Conservation (phyloP, 53 echinoderm and acorn worm species). For the Patiria pectinifera region DNA sequence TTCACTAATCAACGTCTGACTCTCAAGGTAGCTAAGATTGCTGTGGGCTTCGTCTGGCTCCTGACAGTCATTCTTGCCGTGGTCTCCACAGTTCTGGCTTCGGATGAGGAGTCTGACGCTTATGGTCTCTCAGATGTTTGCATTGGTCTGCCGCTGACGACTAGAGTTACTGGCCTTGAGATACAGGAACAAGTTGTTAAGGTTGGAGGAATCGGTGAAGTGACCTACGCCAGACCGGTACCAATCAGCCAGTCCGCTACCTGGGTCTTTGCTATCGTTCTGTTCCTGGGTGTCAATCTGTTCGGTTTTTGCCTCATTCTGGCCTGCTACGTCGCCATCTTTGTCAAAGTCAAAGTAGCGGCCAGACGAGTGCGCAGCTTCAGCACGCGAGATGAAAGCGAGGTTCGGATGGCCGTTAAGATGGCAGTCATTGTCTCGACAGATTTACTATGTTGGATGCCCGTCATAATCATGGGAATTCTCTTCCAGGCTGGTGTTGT, state of each 20-base stretch:
- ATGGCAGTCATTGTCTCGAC: slow-evolving; percentile 59
- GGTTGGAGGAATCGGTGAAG: not conserved
- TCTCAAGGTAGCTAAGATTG: slow-evolving; percentile 5
- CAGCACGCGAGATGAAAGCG: slow-evolving; percentile 8
- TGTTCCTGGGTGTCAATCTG: slow-evolving; percentile 51
- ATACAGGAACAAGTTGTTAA: slow-evolving; percentile 1
- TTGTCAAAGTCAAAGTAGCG: slow-evolving; percentile 30
- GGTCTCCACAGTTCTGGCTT: slow-evolving; percentile 32
- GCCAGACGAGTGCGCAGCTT: slow-evolving; percentile 30
- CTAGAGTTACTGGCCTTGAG: slow-evolving; percentile 10
- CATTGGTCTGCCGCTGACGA: slow-evolving; percentile 59
- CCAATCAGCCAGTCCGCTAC: not conserved
- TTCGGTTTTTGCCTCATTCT: slow-evolving; percentile 40
- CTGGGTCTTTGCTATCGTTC: slow-evolving; percentile 50
- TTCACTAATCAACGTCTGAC: not conserved
- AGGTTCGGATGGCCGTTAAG: slow-evolving; percentile 45
- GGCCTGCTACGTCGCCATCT: slow-evolving; percentile 51
- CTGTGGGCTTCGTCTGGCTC: slow-evolving; percentile 26
- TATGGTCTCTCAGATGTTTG: slow-evolving; percentile 69
- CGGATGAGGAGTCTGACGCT: slow-evolving; percentile 5
- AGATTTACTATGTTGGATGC: slow-evolving; percentile 57
- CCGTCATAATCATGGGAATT: slow-evolving; percentile 61
- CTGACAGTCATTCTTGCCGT: slow-evolving; percentile 39
- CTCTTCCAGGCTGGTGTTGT: slow-evolving; percentile 34
- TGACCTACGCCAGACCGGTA: slow-evolving; percentile 20